Conservation (phyloP, 2,797 vertebrate genomes). For the Dermochelys coriacea region DNA sequence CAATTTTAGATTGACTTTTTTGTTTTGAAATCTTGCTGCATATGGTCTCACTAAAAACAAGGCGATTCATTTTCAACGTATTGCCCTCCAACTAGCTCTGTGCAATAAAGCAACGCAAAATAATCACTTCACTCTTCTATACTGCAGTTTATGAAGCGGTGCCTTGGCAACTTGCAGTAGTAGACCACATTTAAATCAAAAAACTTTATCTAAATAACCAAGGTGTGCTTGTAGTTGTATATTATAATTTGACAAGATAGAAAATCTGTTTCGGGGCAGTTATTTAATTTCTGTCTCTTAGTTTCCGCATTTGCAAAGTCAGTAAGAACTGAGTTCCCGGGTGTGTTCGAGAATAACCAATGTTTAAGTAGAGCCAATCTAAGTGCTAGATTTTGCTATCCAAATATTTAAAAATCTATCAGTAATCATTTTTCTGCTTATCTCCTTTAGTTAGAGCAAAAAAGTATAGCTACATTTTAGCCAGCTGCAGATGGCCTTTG, state of each 20-base stretch:
- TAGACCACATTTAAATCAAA: not conserved
- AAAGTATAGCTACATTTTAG: not conserved
- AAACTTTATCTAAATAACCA: not conserved
- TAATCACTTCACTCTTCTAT: not conserved
- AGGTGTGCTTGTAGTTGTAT: not conserved
- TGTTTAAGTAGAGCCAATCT: not conserved
- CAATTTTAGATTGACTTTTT: not conserved
- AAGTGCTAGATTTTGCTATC: not conserved
- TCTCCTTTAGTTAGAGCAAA: not conserved
- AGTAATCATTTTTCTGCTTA: not conserved
- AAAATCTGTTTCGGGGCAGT: not conserved
- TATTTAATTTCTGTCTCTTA: not conserved
- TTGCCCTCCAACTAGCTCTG: not conserved
- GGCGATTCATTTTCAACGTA: not conserved
- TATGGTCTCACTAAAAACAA: not conserved
- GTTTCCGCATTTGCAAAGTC: not conserved
- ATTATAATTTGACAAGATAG: not conserved
- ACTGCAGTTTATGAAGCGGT: not conserved
- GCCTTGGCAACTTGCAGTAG: not conserved
- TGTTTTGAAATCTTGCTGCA: not conserved
- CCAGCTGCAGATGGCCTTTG: not conserved
- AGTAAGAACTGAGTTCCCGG: not conserved
- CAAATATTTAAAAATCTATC: not conserved
- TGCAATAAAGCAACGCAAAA: not conserved
- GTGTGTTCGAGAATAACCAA: not conserved